Evolutionary conservation across 2,888 invertebrate species (phyloP).

Genomic region (Ectropis crepuscularia): DNA sequence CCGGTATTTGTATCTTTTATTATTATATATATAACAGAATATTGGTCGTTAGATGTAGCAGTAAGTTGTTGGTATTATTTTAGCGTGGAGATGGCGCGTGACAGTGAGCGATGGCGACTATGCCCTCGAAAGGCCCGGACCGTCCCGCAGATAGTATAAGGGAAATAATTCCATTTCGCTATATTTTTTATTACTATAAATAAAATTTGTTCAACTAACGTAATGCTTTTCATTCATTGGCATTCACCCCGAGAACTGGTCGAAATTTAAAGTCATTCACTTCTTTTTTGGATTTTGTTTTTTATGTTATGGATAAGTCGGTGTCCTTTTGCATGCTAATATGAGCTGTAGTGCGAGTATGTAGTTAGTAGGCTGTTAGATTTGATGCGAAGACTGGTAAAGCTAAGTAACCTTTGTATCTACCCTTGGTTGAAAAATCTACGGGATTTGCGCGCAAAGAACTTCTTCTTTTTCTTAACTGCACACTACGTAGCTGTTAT

Average conservation of each 20-base stretch:
- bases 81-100: constrained; percentile 75
- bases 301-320: constrained; percentile 46
- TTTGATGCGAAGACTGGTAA: constrained; percentile 25
- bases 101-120: constrained; percentile 80
- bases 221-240: constrained; percentile 82
- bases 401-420: not conserved
- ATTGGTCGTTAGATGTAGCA: constrained; percentile 39
- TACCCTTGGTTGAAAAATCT: too few species aligned
- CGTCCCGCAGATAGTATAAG: constrained; percentile 82
- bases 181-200: constrained; percentile 69
- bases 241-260: constrained; percentile 57
- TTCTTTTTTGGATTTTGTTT: constrained; percentile 68
- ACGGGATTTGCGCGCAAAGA: too few species aligned
- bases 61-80: constrained; percentile 69
- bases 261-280: constrained; percentile 78
- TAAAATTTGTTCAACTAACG: constrained; percentile 71
- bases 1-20: constrained; percentile 19
- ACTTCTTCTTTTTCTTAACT: too few species aligned
- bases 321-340: constrained; percentile 81
- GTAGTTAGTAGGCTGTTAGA: constrained; percentile 32
- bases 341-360: constrained; percentile 43
- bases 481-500: too few species aligned
- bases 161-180: constrained; percentile 59
- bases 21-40: not conserved
- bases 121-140: constrained; percentile 76